Percentiles rank a stretch among this genome's conserved stretches.
Conservation (phyloP, 2,797 vertebrate genomes). For the Hippocampus kuda region DNA sequence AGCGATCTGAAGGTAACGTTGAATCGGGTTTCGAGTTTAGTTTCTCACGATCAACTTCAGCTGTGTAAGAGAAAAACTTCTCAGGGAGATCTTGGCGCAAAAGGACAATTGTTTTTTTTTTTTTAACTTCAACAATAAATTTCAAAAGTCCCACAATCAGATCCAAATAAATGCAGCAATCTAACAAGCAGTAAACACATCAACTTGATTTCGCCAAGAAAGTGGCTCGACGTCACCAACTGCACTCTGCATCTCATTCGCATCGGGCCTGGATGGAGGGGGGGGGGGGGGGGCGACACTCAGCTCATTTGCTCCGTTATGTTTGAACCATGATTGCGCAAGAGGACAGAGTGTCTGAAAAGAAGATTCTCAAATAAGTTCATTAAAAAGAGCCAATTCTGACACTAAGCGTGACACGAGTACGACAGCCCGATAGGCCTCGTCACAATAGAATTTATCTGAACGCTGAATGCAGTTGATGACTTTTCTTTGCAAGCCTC, state of each 20-base stretch:
- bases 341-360: conserved; percentile 50
- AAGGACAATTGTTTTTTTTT: too few species aligned
- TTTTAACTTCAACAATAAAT: too few species aligned
- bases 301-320: conserved; percentile 56
- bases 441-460: neutral
- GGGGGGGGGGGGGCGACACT: conserved; percentile 30
- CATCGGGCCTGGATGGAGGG: neutral
- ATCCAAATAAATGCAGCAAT: neutral
- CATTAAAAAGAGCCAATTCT: conserved; percentile 41
- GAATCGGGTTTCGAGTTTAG: neutral
- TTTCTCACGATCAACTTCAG: neutral
- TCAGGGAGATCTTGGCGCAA: too few species aligned
- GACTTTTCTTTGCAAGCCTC: neutral
- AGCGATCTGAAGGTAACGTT: conserved; percentile 87
- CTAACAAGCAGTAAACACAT: neutral
- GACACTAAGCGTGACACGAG: neutral
- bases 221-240: neutral
- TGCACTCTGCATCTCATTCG: neutral
- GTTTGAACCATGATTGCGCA: conserved; percentile 46
- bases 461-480: neutral
- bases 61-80: neutral
- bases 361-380: conserved; percentile 35
- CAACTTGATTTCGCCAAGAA: neutral
- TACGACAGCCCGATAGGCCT: neutral
- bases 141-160: neutral